Percentiles rank a stretch among this genome's conserved stretches.
phyloP scores from a whole-genome alignment of 2,888 invertebrate species.

The Plagiodera versicolora region DNA sequence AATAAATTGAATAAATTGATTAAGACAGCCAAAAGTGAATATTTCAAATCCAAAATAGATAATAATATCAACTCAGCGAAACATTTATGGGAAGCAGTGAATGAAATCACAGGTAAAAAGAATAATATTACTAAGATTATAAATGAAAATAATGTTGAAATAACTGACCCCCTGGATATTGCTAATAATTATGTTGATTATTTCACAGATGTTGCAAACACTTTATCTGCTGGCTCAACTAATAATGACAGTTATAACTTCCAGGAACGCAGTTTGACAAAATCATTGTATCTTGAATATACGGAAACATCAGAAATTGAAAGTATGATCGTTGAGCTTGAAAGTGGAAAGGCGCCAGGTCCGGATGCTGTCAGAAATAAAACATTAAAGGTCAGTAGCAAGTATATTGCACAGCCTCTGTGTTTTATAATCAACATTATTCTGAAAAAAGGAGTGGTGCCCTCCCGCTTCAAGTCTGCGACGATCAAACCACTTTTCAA shows the following conservation, averaged over 20 bases:
- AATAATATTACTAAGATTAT: background rate
- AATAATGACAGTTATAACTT: conserved; percentile 1
- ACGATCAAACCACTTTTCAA: background rate
- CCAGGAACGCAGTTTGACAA: background rate
- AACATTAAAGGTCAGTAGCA: background rate
- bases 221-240: background rate
- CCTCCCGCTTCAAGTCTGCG: background rate
- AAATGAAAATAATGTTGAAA: background rate
- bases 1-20: conserved; percentile 1
- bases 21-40: background rate
- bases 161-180: background rate
- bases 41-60: background rate
- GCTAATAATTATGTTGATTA: background rate
- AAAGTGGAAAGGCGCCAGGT: background rate
- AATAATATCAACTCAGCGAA: background rate
- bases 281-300: background rate
- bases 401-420: background rate
- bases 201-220: background rate
- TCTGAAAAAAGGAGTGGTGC: background rate
- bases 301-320: background rate
- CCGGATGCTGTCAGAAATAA: no score
- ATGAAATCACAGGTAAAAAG: background rate
- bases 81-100: background rate
- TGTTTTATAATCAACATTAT: background rate
- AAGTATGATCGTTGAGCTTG: background rate